Conservation (phyloP, 2,113 vertebrate genomes). For the Phocoena sinus region DNA sequence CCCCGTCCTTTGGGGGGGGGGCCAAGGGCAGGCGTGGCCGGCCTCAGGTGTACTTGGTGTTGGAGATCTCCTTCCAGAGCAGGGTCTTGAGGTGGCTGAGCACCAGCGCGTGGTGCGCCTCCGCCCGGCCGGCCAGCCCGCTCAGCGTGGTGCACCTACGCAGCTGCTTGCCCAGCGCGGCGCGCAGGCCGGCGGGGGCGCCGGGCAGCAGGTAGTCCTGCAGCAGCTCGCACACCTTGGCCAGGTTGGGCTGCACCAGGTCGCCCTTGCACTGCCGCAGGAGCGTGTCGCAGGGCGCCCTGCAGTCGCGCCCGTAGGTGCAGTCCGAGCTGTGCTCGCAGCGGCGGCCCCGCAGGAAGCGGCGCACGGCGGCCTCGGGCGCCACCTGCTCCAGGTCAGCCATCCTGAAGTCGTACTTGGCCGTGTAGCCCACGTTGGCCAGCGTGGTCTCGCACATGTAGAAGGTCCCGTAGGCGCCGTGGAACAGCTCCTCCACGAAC, state of each 20-base stretch:
- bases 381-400: conserved; percentile 91
- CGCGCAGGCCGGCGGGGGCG: conserved; percentile 83
- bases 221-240: conserved; percentile 92
- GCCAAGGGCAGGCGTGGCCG: rapidly evolving
- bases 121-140: conserved; percentile 95
- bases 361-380: conserved; percentile 87
- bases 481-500: conserved; percentile 97
- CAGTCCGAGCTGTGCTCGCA: conserved; percentile 94
- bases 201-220: conserved; percentile 92
- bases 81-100: conserved; percentile 97
- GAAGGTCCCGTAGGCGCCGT: conserved; percentile 93
- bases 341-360: conserved; percentile 88
- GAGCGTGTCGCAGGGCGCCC: conserved; percentile 91
- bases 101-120: conserved; percentile 95
- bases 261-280: conserved; percentile 94
- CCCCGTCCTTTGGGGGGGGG: rapidly evolving
- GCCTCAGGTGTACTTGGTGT: conserved; percentile 92
- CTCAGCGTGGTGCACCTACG: conserved; percentile 95
- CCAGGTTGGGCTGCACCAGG: conserved; percentile 94
- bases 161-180: conserved; percentile 92
- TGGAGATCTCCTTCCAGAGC: conserved; percentile 96
- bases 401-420: conserved; percentile 94
- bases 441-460: conserved; percentile 93
- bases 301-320: conserved; percentile 92
- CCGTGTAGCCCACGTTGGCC: conserved; percentile 90